Evolutionary conservation across 1,140 invertebrate genomes (phyloP).

Genomic region (Brachionus sp.): DNA sequence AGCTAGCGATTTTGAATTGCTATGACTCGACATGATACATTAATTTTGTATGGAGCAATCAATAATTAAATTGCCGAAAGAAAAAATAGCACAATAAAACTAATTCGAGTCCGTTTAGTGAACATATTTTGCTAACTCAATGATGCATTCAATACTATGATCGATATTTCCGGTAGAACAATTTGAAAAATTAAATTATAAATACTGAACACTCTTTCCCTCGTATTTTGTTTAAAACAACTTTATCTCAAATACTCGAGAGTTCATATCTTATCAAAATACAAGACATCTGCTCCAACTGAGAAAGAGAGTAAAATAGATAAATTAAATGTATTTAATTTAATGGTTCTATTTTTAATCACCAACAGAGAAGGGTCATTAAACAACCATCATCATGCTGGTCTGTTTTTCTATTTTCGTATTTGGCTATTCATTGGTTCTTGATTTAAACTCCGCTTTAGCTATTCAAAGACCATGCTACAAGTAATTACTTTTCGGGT

Average conservation of each 20-base stretch:
- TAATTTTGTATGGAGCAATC: background rate
- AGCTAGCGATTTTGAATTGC: background rate
- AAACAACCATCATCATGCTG: background rate
- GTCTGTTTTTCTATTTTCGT: background rate
- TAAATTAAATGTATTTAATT: background rate
- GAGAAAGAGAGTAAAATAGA: background rate
- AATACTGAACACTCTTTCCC: background rate
- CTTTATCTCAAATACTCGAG: background rate
- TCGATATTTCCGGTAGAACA: background rate
- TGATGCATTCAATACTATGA: background rate
- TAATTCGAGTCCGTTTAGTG: background rate
- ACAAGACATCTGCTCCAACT: background rate
- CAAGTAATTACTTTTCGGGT: background rate
- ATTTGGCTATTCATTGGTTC: background rate
- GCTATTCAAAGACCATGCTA: background rate
- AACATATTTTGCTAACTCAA: background rate
- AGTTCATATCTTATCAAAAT: background rate
- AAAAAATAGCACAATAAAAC: background rate
- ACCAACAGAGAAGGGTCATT: background rate
- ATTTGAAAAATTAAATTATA: background rate
- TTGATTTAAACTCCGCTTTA: background rate
- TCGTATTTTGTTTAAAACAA: background rate
- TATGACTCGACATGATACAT: background rate
- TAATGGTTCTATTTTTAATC: background rate
- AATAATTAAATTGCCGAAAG: slow-evolving; percentile 9